Evolutionary conservation across 1,140 invertebrate species (phyloP), one percentile per base, ranked within the genome.

Genomic region (Lepidurus packardi): DNA sequence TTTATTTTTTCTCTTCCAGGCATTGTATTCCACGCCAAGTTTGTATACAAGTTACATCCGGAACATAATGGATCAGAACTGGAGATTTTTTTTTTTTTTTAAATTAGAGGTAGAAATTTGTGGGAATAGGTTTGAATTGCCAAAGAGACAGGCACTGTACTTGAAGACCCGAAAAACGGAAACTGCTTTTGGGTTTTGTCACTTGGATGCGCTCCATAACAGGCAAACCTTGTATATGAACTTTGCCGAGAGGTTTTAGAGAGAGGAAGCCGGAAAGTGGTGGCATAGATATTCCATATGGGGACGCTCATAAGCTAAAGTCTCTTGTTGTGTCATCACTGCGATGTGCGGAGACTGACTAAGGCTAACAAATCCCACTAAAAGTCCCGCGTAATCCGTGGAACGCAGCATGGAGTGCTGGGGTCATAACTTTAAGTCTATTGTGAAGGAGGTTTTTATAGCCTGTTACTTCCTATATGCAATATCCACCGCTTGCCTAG

Each of bases 401-500:
- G 16, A 65, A 65, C 53, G 16, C 53, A 65, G 53, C 53, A 65
- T 65, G 53, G 53, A 21, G 53, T 65, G 53, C 16, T n/a, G 53
- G 53, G 53, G 16, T 65, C 53, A 65, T 65, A 65, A 65, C 53
- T 65, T 21, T 8, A 5, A n/a, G 53, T 21, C 53, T 21, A n/a
- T 65, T 65, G 53, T 65, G 16, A 16, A 65, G 21, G 53, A 65
- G 21, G 21, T n/a, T 65, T 65, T 65, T 65, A 65, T 65, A 65
- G 53, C 16, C 21, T 65, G 53, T 65, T 65, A 65, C 53, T 65
- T 65, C 53, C 53, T 65, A 65, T 65, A 65, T 65, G 53, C 53
- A 65, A 65, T 65, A 13, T 65, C 53, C 53, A 65, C 53, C 53
- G 53, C 53, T 65, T 65, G 53, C 53, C 21, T 65, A 13, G 16